phyloP scores from a whole-genome alignment of 92 coral and sea anemone genomes.

The Parazoanthus swiftii region DNA sequence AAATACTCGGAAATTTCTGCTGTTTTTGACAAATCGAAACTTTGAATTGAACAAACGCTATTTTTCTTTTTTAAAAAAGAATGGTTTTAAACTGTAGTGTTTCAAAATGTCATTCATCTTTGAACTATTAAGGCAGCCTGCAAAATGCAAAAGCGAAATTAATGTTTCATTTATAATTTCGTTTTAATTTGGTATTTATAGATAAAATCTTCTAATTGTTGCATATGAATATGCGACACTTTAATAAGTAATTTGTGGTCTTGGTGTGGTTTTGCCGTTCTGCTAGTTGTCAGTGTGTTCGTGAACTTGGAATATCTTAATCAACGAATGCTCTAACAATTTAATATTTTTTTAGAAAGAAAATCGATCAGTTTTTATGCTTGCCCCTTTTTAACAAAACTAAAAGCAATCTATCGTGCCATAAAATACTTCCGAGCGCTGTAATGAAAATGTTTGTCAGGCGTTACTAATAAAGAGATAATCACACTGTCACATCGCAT shows the following conservation, averaged over 20 bases:
- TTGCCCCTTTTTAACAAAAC: background rate
- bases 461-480: too few species aligned
- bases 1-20: background rate
- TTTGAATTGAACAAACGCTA: background rate
- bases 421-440: background rate
- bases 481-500: background rate
- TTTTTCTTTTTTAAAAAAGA: too few species aligned
- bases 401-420: background rate
- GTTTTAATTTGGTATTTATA: background rate
- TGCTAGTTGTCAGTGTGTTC: background rate
- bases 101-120: too few species aligned
- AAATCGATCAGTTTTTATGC: background rate
- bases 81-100: too few species aligned
- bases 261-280: background rate
- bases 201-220: background rate
- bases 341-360: too few species aligned
- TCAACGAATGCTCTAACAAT: background rate
- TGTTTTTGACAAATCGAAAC: background rate
- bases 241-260: background rate
- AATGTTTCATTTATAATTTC: too few species aligned
- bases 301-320: too few species aligned
- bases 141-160: too few species aligned
- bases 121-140: too few species aligned
- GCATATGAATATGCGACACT: background rate
- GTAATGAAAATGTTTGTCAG: background rate